phyloP scores from a whole-genome alignment of 2,797 vertebrate species.

The Hirundo rustica region DNA sequence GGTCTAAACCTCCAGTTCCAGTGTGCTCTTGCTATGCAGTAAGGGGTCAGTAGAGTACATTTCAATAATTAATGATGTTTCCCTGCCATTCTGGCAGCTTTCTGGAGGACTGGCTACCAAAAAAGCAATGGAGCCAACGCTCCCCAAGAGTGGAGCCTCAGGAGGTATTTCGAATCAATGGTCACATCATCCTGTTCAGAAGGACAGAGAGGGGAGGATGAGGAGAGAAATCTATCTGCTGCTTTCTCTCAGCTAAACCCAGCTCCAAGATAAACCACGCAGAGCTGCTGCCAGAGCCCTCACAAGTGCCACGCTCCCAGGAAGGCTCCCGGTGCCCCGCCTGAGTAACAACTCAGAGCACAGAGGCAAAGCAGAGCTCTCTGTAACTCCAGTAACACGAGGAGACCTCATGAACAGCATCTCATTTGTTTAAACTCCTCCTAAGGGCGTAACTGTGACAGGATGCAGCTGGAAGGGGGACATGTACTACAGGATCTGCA shows the following conservation, averaged over 20 bases:
- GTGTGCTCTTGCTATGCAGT: neutral
- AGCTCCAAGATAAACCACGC: neutral
- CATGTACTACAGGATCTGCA: neutral
- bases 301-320: neutral
- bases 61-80: neutral
- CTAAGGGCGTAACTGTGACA: neutral
- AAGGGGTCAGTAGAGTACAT: neutral
- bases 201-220: neutral
- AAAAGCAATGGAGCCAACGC: neutral
- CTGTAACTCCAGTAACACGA: neutral
- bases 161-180: neutral
- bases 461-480: neutral
- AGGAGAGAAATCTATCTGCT: neutral
- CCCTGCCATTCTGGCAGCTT: neutral
- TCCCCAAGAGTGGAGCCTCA: neutral
- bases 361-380: neutral
- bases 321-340: neutral
- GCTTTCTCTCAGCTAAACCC: neutral
- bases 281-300: neutral
- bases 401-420: neutral
- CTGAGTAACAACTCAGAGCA: neutral
- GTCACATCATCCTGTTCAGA: neutral
- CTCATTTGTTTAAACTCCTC: neutral
- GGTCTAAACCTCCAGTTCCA: neutral
- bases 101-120: neutral